A percentile compares a stretch with the other conserved stretches of the same genome.
Evolutionary conservation across 2,888 invertebrate genomes (phyloP).

Genomic region (Napeogenes inachia): DNA sequence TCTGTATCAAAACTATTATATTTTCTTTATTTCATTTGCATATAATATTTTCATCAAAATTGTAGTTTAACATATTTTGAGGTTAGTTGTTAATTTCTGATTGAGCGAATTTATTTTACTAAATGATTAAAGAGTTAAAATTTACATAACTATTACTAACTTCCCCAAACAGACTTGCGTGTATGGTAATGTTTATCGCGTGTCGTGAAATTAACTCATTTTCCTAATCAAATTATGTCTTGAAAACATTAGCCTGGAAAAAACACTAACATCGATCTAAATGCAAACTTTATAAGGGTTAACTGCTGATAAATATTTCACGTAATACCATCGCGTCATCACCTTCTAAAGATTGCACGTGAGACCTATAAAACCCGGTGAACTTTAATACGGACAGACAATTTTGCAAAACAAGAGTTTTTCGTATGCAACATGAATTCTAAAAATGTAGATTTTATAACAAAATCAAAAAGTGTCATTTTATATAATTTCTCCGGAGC

Average conservation of each 20-base stretch:
- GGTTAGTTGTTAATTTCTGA: too few relatives aligned
- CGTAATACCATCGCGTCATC: slow-evolving; percentile 4
- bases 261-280: not conserved
- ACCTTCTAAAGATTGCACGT: slow-evolving; percentile 9
- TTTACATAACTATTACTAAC: too few relatives aligned
- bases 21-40: too few relatives aligned
- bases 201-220: not conserved
- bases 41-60: too few relatives aligned
- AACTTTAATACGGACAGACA: slow-evolving; percentile 11
- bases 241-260: not conserved
- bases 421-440: slow-evolving; percentile 18
- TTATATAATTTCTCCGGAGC: slow-evolving; percentile 22
- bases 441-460: slow-evolving; percentile 15
- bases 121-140: too few relatives aligned
- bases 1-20: too few relatives aligned
- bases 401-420: slow-evolving; percentile 11
- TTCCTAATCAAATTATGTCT: not conserved
- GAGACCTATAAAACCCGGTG: slow-evolving; percentile 12
- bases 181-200: not conserved
- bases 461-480: slow-evolving; percentile 21
- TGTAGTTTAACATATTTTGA: too few relatives aligned
- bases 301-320: not conserved
- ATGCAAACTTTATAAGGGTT: slow-evolving; percentile 1
- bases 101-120: too few relatives aligned
- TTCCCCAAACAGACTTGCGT: too few relatives aligned